A percentile compares a stretch with the other conserved stretches of the same genome.
Conservation (phyloP, 2,888 invertebrate genomes). For the Thalpophila matura region DNA sequence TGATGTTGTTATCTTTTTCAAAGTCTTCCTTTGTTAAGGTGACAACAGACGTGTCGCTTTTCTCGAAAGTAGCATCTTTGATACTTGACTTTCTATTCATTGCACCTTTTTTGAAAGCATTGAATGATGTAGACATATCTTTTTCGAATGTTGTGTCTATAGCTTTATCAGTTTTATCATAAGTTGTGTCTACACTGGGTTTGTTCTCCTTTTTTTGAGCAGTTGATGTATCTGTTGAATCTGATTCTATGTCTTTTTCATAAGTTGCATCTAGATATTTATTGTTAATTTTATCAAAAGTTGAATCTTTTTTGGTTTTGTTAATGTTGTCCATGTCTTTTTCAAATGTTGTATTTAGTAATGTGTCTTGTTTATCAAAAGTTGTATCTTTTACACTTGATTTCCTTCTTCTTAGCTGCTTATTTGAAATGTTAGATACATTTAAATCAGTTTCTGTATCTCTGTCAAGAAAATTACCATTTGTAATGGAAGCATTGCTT, state of each 20-base stretch:
- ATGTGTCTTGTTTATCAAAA: slow-evolving; percentile 27
- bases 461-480: slow-evolving; percentile 24
- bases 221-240: background rate
- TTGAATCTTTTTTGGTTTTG: slow-evolving; percentile 21
- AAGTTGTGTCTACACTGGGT: slow-evolving; percentile 49
- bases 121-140: slow-evolving; percentile 49
- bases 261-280: slow-evolving; percentile 26
- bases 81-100: slow-evolving; percentile 53
- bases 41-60: slow-evolving; percentile 33
- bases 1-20: slow-evolving; percentile 47
- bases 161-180: slow-evolving; percentile 61
- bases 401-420: slow-evolving; percentile 12
- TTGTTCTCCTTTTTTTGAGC: slow-evolving; percentile 13
- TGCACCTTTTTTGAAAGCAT: slow-evolving; percentile 54
- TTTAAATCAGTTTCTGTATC: slow-evolving; percentile 26
- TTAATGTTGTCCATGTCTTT: slow-evolving; percentile 21
- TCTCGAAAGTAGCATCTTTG: slow-evolving; percentile 56
- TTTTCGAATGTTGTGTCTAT: slow-evolving; percentile 49
- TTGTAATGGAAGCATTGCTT: slow-evolving; percentile 30
- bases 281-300: slow-evolving; percentile 35
- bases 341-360: slow-evolving; percentile 36
- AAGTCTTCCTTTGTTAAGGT: slow-evolving; percentile 39
- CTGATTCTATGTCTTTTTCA: slow-evolving; percentile 31
- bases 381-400: slow-evolving; percentile 21
- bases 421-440: slow-evolving; percentile 24